These are phyloP conservation scores for Drosophila persimilis DNA, from an alignment of 1,140 invertebrate genomes.

Conservation along the genomic window DNA sequence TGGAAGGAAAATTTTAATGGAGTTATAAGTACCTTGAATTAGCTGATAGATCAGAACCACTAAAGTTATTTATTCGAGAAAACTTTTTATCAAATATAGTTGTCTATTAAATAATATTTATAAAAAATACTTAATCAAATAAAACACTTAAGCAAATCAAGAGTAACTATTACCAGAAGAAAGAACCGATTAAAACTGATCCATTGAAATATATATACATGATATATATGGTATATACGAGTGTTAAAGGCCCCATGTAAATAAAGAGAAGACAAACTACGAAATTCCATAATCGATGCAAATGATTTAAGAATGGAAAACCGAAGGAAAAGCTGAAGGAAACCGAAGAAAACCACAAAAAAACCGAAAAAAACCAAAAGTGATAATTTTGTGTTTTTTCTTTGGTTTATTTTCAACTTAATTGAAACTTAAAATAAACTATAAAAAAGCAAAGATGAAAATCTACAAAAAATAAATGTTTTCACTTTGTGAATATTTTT, in stretches of 20 bases:
- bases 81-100: conserved; percentile 36
- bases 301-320: conserved; percentile 52
- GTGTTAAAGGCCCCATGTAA: conserved; percentile 62
- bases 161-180: conserved; percentile 41
- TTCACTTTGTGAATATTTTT: conserved; percentile 69
- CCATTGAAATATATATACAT: conserved; percentile 72
- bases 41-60: conserved; percentile 68
- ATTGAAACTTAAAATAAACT: conserved; percentile 25
- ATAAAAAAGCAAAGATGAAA: background rate
- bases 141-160: conserved; percentile 44
- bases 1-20: conserved; percentile 61
- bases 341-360: conserved; percentile 16
- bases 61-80: conserved; percentile 19
- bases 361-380: conserved; percentile 47
- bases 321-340: conserved; percentile 16
- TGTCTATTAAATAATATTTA: conserved; percentile 48
- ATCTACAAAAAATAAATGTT: conserved; percentile 24
- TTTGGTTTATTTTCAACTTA: conserved; percentile 43
- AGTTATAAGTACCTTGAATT: conserved; percentile 83
- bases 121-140: conserved; percentile 53
- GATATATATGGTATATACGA: conserved; percentile 19
- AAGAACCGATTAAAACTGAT: conserved; percentile 46
- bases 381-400: conserved; percentile 64
- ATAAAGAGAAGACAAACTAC: conserved; percentile 76
- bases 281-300: conserved; percentile 68